A percentile compares a stretch with the other conserved stretches of the same genome.
Conservation (phyloP, 2,888 invertebrate species). For the Oscheius sp. region DNA sequence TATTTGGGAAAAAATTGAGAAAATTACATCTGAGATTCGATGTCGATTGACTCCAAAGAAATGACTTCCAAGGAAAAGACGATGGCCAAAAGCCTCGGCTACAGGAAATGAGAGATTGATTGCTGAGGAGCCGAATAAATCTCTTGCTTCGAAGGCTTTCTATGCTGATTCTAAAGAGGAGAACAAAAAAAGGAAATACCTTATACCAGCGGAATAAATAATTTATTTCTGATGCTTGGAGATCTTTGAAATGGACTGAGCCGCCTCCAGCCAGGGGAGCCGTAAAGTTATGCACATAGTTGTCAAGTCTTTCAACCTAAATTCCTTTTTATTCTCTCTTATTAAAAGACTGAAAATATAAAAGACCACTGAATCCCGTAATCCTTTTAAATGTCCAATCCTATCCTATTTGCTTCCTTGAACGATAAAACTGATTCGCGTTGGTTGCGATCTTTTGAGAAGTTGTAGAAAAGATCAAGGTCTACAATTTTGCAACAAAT, state of each 20-base stretch:
- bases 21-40: neutral
- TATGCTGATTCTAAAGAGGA: neutral
- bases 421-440: too few species aligned
- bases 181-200: conserved; percentile 16
- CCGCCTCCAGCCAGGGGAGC: conserved; percentile 34
- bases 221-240: conserved; percentile 46
- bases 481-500: too few species aligned
- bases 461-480: too few species aligned
- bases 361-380: too few species aligned
- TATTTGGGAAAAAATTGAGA: neutral
- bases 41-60: conserved; percentile 62
- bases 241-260: conserved; percentile 42
- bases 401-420: too few species aligned
- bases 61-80: conserved; percentile 55
- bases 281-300: conserved; percentile 47
- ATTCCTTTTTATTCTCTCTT: neutral
- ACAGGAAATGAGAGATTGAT: conserved; percentile 57
- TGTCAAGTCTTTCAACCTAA: conserved; percentile 55
- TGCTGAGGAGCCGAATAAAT: conserved; percentile 34
- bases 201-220: conserved; percentile 53
- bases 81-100: conserved; percentile 54
- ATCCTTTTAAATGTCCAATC: too few species aligned
- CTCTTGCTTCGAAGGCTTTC: conserved; percentile 33
- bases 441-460: too few species aligned
- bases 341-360: too few species aligned